phyloP scores from a whole-genome alignment of 2,113 vertebrate species.

The Ornithorhynchus anatinus region DNA sequence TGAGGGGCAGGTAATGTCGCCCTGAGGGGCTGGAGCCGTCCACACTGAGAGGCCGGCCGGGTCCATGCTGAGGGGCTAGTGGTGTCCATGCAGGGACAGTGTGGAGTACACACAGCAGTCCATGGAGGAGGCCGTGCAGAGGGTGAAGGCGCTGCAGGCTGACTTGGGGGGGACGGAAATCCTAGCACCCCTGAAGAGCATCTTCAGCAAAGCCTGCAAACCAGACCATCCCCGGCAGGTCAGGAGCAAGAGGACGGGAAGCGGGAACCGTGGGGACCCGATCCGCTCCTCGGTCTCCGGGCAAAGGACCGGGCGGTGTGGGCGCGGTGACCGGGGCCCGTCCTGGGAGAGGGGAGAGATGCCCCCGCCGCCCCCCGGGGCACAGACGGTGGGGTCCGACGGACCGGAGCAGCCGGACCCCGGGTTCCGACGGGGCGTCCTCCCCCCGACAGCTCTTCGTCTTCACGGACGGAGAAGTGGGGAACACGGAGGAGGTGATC shows the following conservation, averaged over 20 bases:
- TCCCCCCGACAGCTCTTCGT: slow-evolving; percentile 77
- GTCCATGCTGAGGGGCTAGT: too few relatives aligned
- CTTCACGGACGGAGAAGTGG: slow-evolving; percentile 87
- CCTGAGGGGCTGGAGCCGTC: too few relatives aligned
- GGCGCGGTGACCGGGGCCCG: neutral
- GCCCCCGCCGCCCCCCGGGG: neutral
- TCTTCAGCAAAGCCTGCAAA: slow-evolving; percentile 71
- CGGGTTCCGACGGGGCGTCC: neutral
- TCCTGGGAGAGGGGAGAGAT: neutral
- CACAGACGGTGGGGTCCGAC: too few relatives aligned
- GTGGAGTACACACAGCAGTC: slow-evolving; percentile 77
- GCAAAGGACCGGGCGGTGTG: neutral
- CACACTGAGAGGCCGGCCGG: too few relatives aligned
- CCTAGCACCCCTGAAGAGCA: slow-evolving; percentile 67
- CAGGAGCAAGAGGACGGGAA: neutral
- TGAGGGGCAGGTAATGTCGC: too few relatives aligned
- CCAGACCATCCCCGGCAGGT: slow-evolving; percentile 76
- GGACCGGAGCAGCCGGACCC: too few relatives aligned
- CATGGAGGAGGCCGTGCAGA: slow-evolving; percentile 72
- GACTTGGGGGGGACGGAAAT: slow-evolving; percentile 83
- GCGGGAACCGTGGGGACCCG: neutral
- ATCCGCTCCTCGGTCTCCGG: too few relatives aligned
- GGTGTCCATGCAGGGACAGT: slow-evolving; percentile 80
- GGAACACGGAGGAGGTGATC: slow-evolving; percentile 74
- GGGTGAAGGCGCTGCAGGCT: slow-evolving; percentile 61